Percentiles rank a stretch among this genome's conserved stretches.
Evolutionary conservation across 2,888 invertebrate species (phyloP).

Genomic region (Cynaeus angustus): DNA sequence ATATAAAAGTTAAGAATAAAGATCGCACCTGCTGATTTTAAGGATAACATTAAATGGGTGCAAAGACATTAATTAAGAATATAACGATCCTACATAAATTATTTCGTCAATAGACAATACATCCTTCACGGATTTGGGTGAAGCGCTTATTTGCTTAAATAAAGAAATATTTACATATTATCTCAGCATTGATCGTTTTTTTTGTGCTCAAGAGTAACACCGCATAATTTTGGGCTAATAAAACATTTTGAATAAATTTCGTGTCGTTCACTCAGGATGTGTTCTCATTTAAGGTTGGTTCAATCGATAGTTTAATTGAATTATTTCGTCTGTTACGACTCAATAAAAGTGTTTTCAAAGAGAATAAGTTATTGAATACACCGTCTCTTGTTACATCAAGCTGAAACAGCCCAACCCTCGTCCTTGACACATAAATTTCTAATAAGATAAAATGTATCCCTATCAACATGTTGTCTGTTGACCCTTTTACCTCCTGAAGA

Average conservation of each 20-base stretch:
- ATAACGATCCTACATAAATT: conserved; percentile 5
- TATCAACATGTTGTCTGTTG: conserved; percentile 27
- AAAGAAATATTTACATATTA: conserved; percentile 26
- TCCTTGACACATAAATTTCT: conserved; percentile 45
- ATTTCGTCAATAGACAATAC: conserved; percentile 1
- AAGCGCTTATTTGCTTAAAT: conserved; percentile 22
- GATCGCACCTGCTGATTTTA: too few relatives aligned
- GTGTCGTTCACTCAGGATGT: background rate
- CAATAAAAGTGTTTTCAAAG: conserved; percentile 25
- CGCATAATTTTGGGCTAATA: background rate
- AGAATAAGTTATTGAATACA: conserved; percentile 33
- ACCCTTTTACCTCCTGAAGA: conserved; percentile 27
- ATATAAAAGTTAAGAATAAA: too few relatives aligned
- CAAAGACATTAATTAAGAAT: conserved; percentile 7
- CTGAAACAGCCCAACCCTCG: conserved; percentile 35
- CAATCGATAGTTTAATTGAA: conserved; percentile 24
- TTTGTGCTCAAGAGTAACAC: conserved; percentile 8
- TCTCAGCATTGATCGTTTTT: conserved; percentile 1
- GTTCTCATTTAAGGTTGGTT: background rate
- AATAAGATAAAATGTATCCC: conserved; percentile 33
- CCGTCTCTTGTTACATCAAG: conserved; percentile 33
- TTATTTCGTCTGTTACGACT: conserved; percentile 25
- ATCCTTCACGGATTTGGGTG: background rate
- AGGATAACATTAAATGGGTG: background rate
- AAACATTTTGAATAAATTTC: conserved; percentile 3